Evolutionary conservation across 2,113 vertebrate genomes (phyloP).

Genomic region (Petaurus breviceps): DNA sequence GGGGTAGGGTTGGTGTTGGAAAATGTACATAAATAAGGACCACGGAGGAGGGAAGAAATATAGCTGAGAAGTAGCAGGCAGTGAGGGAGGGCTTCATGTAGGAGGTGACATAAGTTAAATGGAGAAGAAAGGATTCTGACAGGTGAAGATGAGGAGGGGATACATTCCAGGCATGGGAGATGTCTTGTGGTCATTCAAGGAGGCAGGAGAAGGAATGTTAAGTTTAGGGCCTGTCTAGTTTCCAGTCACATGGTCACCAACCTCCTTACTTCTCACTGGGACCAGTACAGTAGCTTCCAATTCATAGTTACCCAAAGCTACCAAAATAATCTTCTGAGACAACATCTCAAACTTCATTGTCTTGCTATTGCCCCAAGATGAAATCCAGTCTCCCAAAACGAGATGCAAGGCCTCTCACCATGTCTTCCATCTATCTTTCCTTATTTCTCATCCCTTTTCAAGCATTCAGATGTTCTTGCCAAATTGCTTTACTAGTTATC

Average conservation of each 20-base stretch:
- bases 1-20: background rate
- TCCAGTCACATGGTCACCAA: too few species aligned
- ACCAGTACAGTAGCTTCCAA: background rate
- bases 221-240: constrained; percentile 22
- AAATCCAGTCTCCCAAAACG: too few species aligned
- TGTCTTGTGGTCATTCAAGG: constrained; percentile 14
- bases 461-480: background rate
- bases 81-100: background rate
- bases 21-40: background rate
- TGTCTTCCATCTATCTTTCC: background rate
- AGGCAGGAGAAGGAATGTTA: constrained; percentile 7
- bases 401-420: background rate
- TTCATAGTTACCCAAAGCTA: background rate
- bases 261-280: background rate
- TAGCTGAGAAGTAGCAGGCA: background rate
- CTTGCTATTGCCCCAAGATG: too few species aligned
- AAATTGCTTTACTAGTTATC: too few species aligned
- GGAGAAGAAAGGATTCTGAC: background rate
- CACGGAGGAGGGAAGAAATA: background rate
- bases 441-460: background rate
- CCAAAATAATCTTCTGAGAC: too few species aligned
- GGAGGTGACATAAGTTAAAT: background rate
- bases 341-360: too few species aligned
- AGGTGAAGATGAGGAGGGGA: constrained; percentile 29
- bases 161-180: constrained; percentile 8